Evolutionary conservation across 2,113 vertebrate genomes (phyloP), one percentile per base, ranked within the genome.

Genomic region (Chloroceryle aenea): DNA sequence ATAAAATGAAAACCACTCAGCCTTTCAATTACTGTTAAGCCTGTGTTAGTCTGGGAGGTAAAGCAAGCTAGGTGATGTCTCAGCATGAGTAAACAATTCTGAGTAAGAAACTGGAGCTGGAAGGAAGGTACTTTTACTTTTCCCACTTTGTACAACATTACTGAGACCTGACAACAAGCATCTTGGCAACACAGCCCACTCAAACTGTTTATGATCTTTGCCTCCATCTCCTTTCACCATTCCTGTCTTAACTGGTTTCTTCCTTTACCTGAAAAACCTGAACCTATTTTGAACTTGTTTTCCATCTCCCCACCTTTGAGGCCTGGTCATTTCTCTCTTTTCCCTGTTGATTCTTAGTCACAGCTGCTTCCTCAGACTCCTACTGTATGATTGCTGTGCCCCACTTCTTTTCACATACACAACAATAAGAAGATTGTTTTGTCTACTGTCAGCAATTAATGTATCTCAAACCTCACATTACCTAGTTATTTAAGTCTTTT

Each of bases 141-240:
- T 74, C 16, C 36, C 40, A 25, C 30, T 76, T 80, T 45, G 27
- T 67, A 50, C 72, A 83, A 78, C 36, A 21, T 36, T 29, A 29
- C 48, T 73, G 59, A 78, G 47, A 87, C 17, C 52, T 72, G 27
- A 42, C 15, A 71, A 50, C 12, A 64, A 68, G 58, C 15, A 69
- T 29, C 45, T 95, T 68, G 53, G 48, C 58, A 90, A 52, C 15
- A 36, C n/a, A 82, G 26, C 32, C 94, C 53, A 47, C 48, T 83
- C 53, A 68, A 79, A 48, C 4, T 0, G 0, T 55, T 48, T 27
- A 47, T 2, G 4, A 27, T 40, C 27, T 43, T 73, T 69, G 38
- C 62, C 21, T 58, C 45, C 7, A 3, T 34, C 62, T 88, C 32
- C 16, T 76, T 55, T 52, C 1, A 3, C 30, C 4, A 40, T 68